These are phyloP conservation scores for Carapus acus DNA, from an alignment of 2,797 vertebrate species.

Conservation along the genomic window DNA sequence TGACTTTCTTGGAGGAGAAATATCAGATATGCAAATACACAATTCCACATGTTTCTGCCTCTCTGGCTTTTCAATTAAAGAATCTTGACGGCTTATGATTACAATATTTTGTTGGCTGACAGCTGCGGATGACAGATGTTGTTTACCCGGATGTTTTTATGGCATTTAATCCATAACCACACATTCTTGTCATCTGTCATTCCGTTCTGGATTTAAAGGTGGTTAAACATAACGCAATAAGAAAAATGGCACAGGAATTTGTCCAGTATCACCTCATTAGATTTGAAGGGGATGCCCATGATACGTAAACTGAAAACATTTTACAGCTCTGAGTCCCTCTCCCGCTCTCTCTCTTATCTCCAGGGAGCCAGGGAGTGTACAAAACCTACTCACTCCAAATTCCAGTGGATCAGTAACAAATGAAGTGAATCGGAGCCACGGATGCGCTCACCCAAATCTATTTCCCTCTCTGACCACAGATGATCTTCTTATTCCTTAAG, in stretches of 20 bases:
- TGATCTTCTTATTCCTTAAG: neutral
- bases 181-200: slow-evolving; percentile 10
- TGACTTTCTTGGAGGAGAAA: too few species aligned
- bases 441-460: neutral
- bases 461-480: neutral
- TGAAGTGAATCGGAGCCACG: neutral
- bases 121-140: slow-evolving; percentile 10
- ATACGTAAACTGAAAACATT: neutral
- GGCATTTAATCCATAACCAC: slow-evolving; percentile 4
- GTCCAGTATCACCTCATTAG: slow-evolving; percentile 3
- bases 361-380: neutral
- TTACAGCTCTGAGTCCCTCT: neutral
- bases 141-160: slow-evolving; percentile 5
- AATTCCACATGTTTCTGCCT: slow-evolving; percentile 1
- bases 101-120: too few species aligned
- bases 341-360: neutral
- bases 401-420: slow-evolving; percentile 4
- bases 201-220: slow-evolving; percentile 1
- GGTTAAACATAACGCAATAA: slow-evolving; percentile 6
- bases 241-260: neutral
- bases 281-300: neutral
- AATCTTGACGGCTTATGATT: too few species aligned
- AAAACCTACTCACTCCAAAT: slow-evolving; percentile 11
- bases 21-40: too few species aligned
- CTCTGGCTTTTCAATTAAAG: neutral